Percentiles rank a stretch among this genome's conserved stretches.
Conservation (phyloP, 2,888 invertebrate species). For the Cheilosia grossa region DNA sequence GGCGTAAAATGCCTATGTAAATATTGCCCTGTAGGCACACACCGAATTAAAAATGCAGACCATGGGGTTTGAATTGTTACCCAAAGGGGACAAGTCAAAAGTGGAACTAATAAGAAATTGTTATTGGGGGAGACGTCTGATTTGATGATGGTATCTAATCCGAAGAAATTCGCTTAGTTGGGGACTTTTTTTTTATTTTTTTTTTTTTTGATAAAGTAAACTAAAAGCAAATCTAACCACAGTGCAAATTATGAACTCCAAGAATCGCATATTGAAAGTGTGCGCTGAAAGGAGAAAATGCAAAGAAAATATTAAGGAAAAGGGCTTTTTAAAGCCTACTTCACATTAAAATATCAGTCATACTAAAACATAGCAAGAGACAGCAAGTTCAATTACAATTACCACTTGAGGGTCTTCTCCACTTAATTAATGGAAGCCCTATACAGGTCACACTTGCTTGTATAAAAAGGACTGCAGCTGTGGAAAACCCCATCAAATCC, state of each 20-base stretch:
- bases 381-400: neutral
- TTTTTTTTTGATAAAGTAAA: neutral
- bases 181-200: neutral
- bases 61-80: neutral
- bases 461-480: constrained; percentile 41
- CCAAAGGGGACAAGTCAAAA: constrained; percentile 8
- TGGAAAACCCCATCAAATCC: constrained; percentile 6
- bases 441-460: neutral
- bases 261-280: neutral
- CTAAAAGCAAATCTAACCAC: constrained; percentile 10
- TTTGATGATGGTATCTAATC: constrained; percentile 11
- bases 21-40: neutral
- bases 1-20: neutral
- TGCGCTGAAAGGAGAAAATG: neutral
- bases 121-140: neutral
- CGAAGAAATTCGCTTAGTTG: neutral
- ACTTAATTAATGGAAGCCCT: constrained; percentile 31
- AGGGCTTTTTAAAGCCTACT: neutral
- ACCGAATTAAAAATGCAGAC: neutral
- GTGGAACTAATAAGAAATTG: constrained; percentile 15
- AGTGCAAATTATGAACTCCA: neutral
- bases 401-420: neutral
- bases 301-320: neutral
- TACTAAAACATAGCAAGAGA: neutral
- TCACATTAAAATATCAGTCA: too few species aligned